phyloP scores from a whole-genome alignment of 2,888 invertebrate genomes.

The Melipona beecheii region DNA sequence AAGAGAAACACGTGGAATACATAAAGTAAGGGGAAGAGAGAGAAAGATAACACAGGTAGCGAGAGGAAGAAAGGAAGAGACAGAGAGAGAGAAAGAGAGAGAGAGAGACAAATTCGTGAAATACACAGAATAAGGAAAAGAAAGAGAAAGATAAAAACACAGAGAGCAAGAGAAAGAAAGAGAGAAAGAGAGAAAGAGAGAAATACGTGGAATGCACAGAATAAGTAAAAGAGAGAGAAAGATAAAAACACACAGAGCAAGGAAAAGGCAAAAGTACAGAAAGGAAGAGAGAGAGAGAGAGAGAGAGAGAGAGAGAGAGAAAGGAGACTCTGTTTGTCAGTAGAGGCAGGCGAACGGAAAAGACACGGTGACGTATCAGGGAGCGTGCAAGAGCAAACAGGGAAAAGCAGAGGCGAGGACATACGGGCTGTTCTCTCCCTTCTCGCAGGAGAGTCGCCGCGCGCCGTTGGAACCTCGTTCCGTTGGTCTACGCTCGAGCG shows the following conservation, averaged over 20 bases:
- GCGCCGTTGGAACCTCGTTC: neutral
- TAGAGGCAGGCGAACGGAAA: neutral
- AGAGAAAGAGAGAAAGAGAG: neutral
- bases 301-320: neutral
- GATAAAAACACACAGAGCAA: neutral
- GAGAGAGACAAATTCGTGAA: no score
- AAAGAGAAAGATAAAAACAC: no score
- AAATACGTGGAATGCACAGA: no score
- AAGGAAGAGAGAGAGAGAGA: neutral
- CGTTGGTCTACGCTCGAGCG: neutral
- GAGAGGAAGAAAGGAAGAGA: no score
- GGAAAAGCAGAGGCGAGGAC: neutral
- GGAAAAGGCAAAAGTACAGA: no score
- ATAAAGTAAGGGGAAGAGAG: neutral
- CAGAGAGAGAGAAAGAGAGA: no score
- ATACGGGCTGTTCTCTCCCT: neutral
- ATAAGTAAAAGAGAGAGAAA: neutral
- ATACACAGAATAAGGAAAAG: neutral
- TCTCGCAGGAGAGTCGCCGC: neutral
- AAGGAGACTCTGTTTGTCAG: neutral
- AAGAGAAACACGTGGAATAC: no score
- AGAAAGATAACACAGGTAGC: no score
- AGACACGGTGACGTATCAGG: slow-evolving; percentile 3
- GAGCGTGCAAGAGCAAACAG: neutral
- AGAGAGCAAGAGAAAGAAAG: neutral